phyloP scores from a whole-genome alignment of 2,888 invertebrate species.

The Gerosis bhagava region DNA sequence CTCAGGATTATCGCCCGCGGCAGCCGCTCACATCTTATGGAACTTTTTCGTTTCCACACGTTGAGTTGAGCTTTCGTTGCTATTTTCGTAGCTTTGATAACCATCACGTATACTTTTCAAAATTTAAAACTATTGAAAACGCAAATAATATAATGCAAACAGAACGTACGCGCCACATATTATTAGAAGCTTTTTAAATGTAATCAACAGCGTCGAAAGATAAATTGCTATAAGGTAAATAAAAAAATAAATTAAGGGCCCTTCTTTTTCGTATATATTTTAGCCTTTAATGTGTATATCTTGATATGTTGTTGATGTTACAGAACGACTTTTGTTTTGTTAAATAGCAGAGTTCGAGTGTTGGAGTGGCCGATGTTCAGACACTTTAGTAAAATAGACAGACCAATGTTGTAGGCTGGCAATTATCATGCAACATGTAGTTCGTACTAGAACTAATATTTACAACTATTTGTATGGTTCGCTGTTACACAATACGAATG shows the following conservation, averaged over 20 bases:
- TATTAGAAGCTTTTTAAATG: slow-evolving; percentile 40
- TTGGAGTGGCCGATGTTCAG: slow-evolving; percentile 52
- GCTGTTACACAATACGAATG: too few relatives aligned
- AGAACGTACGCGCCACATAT: slow-evolving; percentile 20
- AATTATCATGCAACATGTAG: slow-evolving; percentile 43
- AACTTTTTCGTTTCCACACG: slow-evolving; percentile 47
- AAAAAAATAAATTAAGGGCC: slow-evolving; percentile 54
- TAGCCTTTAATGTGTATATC: slow-evolving; percentile 44
- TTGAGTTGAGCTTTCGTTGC: slow-evolving; percentile 34
- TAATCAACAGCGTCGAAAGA: slow-evolving; percentile 45
- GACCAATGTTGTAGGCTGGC: slow-evolving; percentile 47
- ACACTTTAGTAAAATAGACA: slow-evolving; percentile 71
- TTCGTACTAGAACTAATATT: slow-evolving; percentile 13
- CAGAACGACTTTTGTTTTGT: slow-evolving; percentile 63
- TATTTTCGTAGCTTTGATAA: slow-evolving; percentile 40
- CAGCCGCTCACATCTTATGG: slow-evolving; percentile 44
- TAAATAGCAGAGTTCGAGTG: slow-evolving; percentile 56
- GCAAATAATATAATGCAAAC: slow-evolving; percentile 19
- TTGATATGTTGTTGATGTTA: slow-evolving; percentile 64
- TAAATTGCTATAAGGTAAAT: slow-evolving; percentile 47
- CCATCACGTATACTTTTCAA: slow-evolving; percentile 31
- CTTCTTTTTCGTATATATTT: slow-evolving; percentile 48
- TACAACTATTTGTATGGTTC: too few relatives aligned
- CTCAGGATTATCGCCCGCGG: slow-evolving; percentile 56
- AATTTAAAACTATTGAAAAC: slow-evolving; percentile 19